phyloP scores from a whole-genome alignment of 2,888 invertebrate species.

The Orchesellides sinensis region DNA sequence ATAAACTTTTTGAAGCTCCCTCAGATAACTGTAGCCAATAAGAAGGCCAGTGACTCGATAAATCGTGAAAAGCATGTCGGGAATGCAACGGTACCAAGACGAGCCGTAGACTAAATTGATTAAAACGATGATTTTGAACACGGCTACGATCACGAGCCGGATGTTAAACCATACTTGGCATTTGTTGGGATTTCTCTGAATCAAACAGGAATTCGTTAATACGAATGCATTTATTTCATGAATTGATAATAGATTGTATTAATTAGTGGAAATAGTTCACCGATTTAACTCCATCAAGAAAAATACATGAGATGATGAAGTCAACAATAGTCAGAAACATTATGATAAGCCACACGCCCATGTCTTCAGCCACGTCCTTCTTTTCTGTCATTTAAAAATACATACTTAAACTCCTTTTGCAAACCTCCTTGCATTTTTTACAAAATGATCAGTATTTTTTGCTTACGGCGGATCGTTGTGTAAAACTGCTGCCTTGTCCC shows the following conservation, averaged over 20 bases:
- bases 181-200: constrained; percentile 51
- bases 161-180: constrained; percentile 64
- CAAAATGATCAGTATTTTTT: constrained; percentile 12
- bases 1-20: constrained; percentile 2
- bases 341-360: constrained; percentile 67
- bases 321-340: constrained; percentile 65
- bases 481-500: constrained; percentile 26
- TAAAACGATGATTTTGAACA: constrained; percentile 59
- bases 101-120: constrained; percentile 66
- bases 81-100: constrained; percentile 37
- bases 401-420: background rate
- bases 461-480: background rate
- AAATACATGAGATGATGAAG: constrained; percentile 67
- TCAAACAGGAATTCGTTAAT: background rate
- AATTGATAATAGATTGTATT: background rate
- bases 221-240: background rate
- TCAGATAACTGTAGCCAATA: constrained; percentile 48
- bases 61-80: constrained; percentile 59
- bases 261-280: constrained; percentile 17
- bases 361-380: constrained; percentile 65
- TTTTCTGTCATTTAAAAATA: background rate
- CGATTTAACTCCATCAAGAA: constrained; percentile 64
- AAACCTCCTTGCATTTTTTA: background rate
- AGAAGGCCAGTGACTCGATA: constrained; percentile 49
- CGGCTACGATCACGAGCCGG: constrained; percentile 46